phyloP scores from a whole-genome alignment of 2,113 vertebrate genomes.

The Ramphastos sulfuratus region DNA sequence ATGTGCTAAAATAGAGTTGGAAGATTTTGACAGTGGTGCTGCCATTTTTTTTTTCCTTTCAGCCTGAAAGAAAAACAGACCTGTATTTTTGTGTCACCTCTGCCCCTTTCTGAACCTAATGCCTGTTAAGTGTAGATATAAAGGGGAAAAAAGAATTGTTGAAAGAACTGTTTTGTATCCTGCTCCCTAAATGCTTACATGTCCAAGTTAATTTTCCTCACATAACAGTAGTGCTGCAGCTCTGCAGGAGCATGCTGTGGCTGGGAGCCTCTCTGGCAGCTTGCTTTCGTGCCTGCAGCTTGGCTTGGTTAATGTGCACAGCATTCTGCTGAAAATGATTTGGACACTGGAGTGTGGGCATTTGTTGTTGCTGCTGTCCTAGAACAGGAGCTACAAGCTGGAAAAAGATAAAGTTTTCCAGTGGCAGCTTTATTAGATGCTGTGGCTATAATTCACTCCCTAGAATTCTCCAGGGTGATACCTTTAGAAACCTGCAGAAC shows the following conservation, averaged over 20 bases:
- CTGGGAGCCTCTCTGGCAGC: slow-evolving; percentile 11
- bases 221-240: background rate
- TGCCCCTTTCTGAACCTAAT: background rate
- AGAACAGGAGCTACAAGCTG: background rate
- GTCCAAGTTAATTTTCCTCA: background rate
- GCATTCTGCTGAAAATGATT: background rate
- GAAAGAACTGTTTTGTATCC: background rate
- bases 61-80: background rate
- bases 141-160: background rate
- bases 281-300: background rate
- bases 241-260: background rate
- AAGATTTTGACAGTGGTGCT: background rate
- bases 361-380: background rate
- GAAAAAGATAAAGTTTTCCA: background rate
- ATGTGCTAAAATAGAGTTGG: background rate
- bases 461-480: background rate
- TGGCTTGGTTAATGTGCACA: background rate
- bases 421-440: background rate
- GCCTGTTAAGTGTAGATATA: background rate
- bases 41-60: background rate
- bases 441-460: background rate
- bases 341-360: background rate
- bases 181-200: background rate
- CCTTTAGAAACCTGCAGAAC: background rate
- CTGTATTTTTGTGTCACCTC: background rate